A percentile compares a stretch with the other conserved stretches of the same genome.
Conservation (phyloP, 2,797 vertebrate species). For the Malacoctenus gilli region DNA sequence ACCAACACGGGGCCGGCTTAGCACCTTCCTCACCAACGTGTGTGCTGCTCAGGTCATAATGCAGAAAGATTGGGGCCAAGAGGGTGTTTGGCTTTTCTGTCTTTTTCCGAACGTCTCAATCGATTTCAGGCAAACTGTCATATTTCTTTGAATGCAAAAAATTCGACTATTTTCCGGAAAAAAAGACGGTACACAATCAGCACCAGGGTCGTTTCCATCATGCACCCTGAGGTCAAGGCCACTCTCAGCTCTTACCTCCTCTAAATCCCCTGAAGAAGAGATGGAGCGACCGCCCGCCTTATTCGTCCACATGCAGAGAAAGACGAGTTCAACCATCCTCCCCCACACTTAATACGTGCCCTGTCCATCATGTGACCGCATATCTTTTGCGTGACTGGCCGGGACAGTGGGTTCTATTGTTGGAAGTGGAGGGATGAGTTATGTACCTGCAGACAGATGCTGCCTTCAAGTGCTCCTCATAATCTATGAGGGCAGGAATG, state of each 20-base stretch:
- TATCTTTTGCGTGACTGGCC: slow-evolving; percentile 65
- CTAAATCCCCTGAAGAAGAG: slow-evolving; percentile 44
- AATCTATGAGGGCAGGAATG: slow-evolving; percentile 3
- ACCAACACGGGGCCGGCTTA: slow-evolving; percentile 56
- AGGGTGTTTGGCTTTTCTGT: no score
- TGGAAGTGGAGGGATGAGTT: slow-evolving; percentile 64
- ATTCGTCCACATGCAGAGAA: slow-evolving; percentile 64
- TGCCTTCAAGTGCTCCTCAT: slow-evolving; percentile 43
- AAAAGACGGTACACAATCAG: no score
- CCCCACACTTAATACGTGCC: slow-evolving; percentile 71
- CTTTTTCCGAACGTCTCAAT: no score
- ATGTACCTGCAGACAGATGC: slow-evolving; percentile 58
- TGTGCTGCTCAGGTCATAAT: slow-evolving; percentile 25
- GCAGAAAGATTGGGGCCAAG: slow-evolving; percentile 41
- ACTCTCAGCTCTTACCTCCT: slow-evolving; percentile 70
- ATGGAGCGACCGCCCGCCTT: slow-evolving; percentile 33
- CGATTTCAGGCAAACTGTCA: no score
- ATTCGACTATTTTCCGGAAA: no score
- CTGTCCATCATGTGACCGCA: slow-evolving; percentile 65
- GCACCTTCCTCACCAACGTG: slow-evolving; percentile 52
- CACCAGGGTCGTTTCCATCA: slow-evolving; percentile 4
- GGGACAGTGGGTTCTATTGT: slow-evolving; percentile 74
- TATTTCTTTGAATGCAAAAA: no score
- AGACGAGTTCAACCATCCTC: slow-evolving; percentile 65
- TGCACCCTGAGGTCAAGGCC: slow-evolving; percentile 27